Percentiles rank a stretch among this genome's conserved stretches.
Conservation (phyloP, 2,888 invertebrate genomes). For the Zootermopsis nevadensis region DNA sequence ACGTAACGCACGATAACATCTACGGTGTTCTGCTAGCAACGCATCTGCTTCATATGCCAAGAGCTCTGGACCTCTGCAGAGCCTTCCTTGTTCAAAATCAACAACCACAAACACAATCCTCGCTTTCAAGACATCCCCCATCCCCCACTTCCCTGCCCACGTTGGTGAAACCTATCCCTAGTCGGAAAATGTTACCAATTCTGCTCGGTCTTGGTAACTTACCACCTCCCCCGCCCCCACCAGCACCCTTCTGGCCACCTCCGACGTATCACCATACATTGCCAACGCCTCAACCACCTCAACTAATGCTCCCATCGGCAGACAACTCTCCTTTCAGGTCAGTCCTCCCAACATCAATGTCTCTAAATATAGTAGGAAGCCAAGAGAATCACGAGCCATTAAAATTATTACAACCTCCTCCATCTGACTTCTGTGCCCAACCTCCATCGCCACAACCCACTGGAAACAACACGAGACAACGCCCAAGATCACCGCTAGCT, state of each 20-base stretch:
- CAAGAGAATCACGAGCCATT: not conserved
- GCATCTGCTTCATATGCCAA: slow-evolving; percentile 79
- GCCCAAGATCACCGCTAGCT: slow-evolving; percentile 51
- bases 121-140: slow-evolving; percentile 56
- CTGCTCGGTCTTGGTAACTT: slow-evolving; percentile 41
- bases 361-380: not conserved
- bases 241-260: slow-evolving; percentile 51
- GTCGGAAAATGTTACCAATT: slow-evolving; percentile 60
- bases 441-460: slow-evolving; percentile 57
- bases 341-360: slow-evolving; percentile 47
- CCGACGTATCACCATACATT: slow-evolving; percentile 50
- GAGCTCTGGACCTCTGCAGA: slow-evolving; percentile 76
- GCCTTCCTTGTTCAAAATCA: slow-evolving; percentile 71
- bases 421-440: slow-evolving; percentile 41
- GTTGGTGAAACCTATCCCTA: slow-evolving; percentile 65
- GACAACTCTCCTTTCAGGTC: slow-evolving; percentile 60
- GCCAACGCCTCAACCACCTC: slow-evolving; percentile 48
- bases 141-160: slow-evolving; percentile 49
- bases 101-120: slow-evolving; percentile 55
- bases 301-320: slow-evolving; percentile 58
- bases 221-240: slow-evolving; percentile 53
- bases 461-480: slow-evolving; percentile 55
- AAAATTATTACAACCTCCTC: not conserved
- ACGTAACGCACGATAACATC: slow-evolving; percentile 76
- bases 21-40: slow-evolving; percentile 78